These are phyloP conservation scores for Drosophila subpulchrella DNA, from an alignment of 1,140 invertebrate species.

Conservation along the genomic window DNA sequence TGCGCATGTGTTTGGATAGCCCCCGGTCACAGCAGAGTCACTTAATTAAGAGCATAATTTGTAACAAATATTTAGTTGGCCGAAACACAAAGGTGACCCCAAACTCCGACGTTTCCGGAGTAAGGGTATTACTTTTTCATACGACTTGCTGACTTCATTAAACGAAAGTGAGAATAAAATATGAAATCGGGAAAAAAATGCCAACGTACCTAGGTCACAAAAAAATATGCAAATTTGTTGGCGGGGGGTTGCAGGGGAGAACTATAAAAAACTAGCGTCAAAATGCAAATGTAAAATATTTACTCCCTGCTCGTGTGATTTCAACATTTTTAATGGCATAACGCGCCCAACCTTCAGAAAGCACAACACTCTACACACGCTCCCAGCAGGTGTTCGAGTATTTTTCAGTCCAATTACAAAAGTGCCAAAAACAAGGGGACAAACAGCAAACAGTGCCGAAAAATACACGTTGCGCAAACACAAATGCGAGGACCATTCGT, in stretches of 20 bases:
- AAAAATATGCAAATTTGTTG: constrained; percentile 74
- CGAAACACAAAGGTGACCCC: constrained; percentile 46
- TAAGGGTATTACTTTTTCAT: constrained; percentile 38
- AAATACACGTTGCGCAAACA: constrained; percentile 41
- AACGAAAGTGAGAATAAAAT: constrained; percentile 47
- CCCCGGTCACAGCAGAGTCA: constrained; percentile 46
- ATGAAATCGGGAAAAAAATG: constrained; percentile 42
- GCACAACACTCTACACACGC: constrained; percentile 2
- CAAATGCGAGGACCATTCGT: constrained; percentile 39
- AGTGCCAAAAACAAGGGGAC: constrained; percentile 61
- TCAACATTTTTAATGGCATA: constrained; percentile 76
- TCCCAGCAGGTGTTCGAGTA: constrained; percentile 67
- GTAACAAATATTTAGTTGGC: constrained; percentile 79
- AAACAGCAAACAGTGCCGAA: constrained; percentile 18
- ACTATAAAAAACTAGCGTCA: constrained; percentile 76
- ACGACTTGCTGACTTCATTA: constrained; percentile 70
- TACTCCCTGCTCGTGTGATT: constrained; percentile 74
- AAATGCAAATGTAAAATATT: constrained; percentile 83
- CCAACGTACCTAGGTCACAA: constrained; percentile 20
- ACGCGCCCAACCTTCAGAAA: constrained; percentile 36
- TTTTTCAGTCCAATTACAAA: constrained; percentile 75
- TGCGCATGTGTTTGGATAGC: constrained; percentile 32
- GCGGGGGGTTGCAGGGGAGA: background rate
- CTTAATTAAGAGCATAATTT: constrained; percentile 81
- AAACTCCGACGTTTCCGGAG: constrained; percentile 33